Conservation (phyloP, 1,140 invertebrate species). For the Drosophila neocordata region DNA sequence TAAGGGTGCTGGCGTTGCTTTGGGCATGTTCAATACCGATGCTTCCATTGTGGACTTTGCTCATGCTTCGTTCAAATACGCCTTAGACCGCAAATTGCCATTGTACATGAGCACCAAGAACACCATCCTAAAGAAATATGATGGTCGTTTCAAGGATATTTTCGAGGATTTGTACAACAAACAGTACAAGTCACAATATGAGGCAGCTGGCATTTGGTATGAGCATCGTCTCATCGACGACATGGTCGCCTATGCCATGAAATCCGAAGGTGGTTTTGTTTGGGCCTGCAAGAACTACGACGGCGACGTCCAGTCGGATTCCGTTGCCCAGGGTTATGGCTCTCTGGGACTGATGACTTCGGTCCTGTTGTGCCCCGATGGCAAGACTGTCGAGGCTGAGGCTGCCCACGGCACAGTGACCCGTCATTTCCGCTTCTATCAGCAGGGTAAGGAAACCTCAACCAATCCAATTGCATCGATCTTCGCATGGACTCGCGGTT, state of each 20-base stretch:
- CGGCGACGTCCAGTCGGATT: constrained; percentile 99
- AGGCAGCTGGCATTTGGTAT: constrained; percentile 96
- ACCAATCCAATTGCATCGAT: constrained; percentile 99
- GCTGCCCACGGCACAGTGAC: constrained; percentile 99
- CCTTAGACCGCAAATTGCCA: constrained; percentile 92
- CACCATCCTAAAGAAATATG: constrained; percentile 99
- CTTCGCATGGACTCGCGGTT: constrained; percentile 97
- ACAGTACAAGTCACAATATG: constrained; percentile 93
- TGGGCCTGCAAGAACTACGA: constrained; percentile 99
- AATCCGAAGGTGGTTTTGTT: constrained; percentile 98
- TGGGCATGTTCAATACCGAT: constrained; percentile 99
- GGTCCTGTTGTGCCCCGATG: constrained; percentile 96
- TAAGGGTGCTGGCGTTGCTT: constrained; percentile 93
- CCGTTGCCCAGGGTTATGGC: constrained; percentile 96
- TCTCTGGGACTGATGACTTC: constrained; percentile 98
- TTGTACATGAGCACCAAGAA: constrained; percentile 99
- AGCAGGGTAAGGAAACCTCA: constrained; percentile 98
- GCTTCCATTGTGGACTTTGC: constrained; percentile 95
- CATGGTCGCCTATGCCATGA: constrained; percentile 99
- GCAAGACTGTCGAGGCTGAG: constrained; percentile 98
- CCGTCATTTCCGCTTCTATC: constrained; percentile 95
- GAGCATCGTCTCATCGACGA: constrained; percentile 99
- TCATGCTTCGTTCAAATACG: constrained; percentile 96
- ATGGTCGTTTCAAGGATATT: constrained; percentile 99
- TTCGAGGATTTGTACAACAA: constrained; percentile 98